Evolutionary conservation across 2,888 invertebrate genomes (phyloP).

Genomic region (Hypercompe scribonia): DNA sequence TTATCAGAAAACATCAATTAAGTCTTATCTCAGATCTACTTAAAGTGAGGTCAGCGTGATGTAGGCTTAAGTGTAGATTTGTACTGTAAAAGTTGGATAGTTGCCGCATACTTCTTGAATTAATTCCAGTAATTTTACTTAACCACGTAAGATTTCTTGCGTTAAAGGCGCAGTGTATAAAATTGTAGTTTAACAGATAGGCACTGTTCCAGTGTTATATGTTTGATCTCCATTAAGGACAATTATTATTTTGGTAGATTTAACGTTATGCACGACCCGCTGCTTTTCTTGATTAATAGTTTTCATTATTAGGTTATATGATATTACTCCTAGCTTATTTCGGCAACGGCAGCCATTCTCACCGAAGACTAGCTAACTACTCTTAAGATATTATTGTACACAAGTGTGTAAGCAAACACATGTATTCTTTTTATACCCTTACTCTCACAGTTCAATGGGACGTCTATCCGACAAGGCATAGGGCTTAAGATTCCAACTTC

Average conservation of each 20-base stretch:
- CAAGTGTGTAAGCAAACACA: no score
- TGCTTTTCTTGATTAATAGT: no score
- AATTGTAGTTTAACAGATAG: no score
- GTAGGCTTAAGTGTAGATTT: background rate
- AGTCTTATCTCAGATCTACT: background rate
- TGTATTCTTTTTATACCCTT: no score
- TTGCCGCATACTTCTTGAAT: background rate
- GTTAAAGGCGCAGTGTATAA: background rate
- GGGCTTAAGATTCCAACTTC: no score
- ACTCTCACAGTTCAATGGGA: no score
- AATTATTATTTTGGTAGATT: background rate
- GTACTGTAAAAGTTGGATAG: background rate
- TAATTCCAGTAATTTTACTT: background rate
- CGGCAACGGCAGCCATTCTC: no score
- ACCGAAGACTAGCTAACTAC: no score
- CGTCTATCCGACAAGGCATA: no score
- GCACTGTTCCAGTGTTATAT: background rate
- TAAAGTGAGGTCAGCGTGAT: background rate
- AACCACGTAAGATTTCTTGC: background rate
- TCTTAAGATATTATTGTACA: no score
- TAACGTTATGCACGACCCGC: no score
- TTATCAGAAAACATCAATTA: conserved; percentile 7
- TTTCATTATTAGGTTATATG: background rate
- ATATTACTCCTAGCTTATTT: no score
- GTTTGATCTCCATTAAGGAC: background rate